Conservation (phyloP, 1,140 invertebrate genomes). For the Brachionus rubens region DNA sequence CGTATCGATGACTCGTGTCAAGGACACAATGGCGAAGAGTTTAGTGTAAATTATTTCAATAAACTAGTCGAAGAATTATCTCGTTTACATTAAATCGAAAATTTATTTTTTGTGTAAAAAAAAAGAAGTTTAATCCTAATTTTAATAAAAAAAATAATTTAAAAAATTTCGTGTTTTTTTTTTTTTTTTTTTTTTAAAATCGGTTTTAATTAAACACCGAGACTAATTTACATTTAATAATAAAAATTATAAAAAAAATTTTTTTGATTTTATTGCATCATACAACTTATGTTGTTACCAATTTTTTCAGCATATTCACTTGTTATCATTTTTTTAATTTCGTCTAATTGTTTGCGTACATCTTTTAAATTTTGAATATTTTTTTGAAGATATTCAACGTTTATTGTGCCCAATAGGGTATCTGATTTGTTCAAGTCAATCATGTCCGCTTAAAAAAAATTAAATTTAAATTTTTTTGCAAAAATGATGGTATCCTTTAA, state of each 20-base stretch:
- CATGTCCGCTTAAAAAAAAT: not conserved
- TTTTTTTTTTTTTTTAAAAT: no score
- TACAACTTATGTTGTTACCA: constrained; percentile 37
- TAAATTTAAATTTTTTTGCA: no score
- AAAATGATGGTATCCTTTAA: no score
- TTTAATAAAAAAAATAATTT: no score
- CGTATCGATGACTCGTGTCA: no score
- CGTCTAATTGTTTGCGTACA: not conserved
- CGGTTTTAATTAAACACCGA: no score
- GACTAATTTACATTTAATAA: no score
- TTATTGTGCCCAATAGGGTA: not conserved
- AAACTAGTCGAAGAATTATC: constrained; percentile 24
- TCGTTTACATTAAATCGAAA: constrained; percentile 34
- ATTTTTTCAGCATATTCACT: constrained; percentile 37
- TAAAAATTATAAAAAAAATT: not conserved
- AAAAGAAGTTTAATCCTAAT: no score
- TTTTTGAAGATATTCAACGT: not conserved
- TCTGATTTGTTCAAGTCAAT: not conserved
- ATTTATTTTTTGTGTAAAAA: not conserved
- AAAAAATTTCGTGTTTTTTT: no score
- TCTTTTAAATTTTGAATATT: constrained; percentile 19
- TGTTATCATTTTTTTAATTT: constrained; percentile 20
- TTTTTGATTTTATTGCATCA: constrained; percentile 13
- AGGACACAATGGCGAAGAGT: no score
- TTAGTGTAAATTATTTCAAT: no score